These are phyloP conservation scores for Thunnus maccoyii DNA, from an alignment of 2,113 vertebrate species.

Conservation along the genomic window DNA sequence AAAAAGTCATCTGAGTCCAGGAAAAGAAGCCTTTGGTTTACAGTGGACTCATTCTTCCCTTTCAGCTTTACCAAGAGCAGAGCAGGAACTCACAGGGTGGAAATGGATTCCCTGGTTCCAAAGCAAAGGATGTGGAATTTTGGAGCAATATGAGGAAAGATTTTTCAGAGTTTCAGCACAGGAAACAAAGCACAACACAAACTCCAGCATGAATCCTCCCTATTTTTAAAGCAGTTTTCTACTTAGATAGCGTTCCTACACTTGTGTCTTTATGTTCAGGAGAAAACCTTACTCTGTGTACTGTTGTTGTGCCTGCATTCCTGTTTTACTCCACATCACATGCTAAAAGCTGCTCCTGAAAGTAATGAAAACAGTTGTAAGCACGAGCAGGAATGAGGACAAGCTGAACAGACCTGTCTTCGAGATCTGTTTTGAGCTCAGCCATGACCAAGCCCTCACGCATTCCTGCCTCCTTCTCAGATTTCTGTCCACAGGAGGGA, in stretches of 20 bases:
- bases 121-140: constrained; percentile 77
- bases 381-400: constrained; percentile 75
- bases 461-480: constrained; percentile 79
- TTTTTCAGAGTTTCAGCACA: constrained; percentile 45
- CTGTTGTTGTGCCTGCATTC: constrained; percentile 33
- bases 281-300: constrained; percentile 7
- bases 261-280: background rate
- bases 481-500: constrained; percentile 76
- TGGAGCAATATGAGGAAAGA: constrained; percentile 53
- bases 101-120: constrained; percentile 74
- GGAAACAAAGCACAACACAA: constrained; percentile 58
- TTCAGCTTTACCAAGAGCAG: constrained; percentile 34
- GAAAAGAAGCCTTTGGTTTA: constrained; percentile 51
- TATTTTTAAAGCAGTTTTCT: background rate
- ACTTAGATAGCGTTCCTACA: background rate
- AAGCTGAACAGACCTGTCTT: constrained; percentile 77
- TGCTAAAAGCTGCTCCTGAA: constrained; percentile 34
- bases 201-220: constrained; percentile 29
- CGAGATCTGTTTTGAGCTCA: constrained; percentile 54
- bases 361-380: constrained; percentile 56
- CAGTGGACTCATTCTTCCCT: constrained; percentile 65
- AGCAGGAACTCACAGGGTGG: constrained; percentile 70
- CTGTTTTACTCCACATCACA: constrained; percentile 48
- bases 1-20: constrained; percentile 49
- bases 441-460: constrained; percentile 64